Conservation (phyloP, 1,140 invertebrate genomes). For the Cyclargus thomasi region DNA sequence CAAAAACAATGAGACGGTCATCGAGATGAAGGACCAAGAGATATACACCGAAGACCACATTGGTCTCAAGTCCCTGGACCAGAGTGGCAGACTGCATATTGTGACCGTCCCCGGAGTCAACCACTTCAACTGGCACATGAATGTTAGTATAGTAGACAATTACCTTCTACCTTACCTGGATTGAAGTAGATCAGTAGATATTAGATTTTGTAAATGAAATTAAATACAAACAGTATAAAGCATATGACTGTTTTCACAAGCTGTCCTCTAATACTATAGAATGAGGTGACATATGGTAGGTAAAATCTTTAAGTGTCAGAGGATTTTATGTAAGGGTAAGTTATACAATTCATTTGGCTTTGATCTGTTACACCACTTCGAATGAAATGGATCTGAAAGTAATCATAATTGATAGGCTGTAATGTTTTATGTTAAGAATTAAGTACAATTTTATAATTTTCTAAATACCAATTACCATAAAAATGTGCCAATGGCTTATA, state of each 20-base stretch:
- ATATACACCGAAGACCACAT: conserved; percentile 86
- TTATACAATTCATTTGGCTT: no score
- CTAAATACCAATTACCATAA: no score
- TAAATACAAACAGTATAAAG: not conserved
- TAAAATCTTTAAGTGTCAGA: no score
- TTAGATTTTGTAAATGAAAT: not conserved
- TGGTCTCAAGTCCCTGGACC: conserved; percentile 84
- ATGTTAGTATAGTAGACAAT: conserved; percentile 83
- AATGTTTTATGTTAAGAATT: no score
- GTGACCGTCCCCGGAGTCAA: conserved; percentile 83
- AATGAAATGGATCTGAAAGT: no score
- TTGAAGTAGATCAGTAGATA: conserved; percentile 62
- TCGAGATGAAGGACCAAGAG: conserved; percentile 81
- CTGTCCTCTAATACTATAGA: no score
- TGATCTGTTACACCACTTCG: no score
- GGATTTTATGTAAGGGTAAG: no score
- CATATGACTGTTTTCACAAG: not conserved
- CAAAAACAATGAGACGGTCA: conserved; percentile 80
- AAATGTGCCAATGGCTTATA: no score
- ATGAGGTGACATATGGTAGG: no score
- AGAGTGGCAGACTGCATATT: conserved; percentile 78
- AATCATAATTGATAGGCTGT: no score
- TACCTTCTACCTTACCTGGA: conserved; percentile 87
- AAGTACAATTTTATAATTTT: no score
- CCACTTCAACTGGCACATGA: conserved; percentile 89